These are phyloP conservation scores for Agonopterix alstromeriana DNA, from an alignment of 2,888 invertebrate species.

Conservation along the genomic window DNA sequence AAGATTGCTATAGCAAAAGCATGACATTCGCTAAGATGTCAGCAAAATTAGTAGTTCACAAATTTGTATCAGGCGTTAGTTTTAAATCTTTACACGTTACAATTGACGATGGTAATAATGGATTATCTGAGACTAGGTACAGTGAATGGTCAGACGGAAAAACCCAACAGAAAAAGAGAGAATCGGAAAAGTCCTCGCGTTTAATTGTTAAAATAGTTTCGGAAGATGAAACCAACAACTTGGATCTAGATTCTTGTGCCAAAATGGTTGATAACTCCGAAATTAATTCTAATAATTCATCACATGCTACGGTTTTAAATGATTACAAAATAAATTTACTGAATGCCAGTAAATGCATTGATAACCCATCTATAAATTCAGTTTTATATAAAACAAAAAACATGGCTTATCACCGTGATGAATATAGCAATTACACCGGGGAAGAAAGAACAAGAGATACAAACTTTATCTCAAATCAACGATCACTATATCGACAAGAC, in stretches of 20 bases:
- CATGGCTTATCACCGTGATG: no score
- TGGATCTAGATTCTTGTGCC: slow-evolving; percentile 56
- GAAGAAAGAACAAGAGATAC: not conserved
- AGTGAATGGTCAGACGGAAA: slow-evolving; percentile 54
- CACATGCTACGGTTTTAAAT: not conserved
- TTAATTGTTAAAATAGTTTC: slow-evolving; percentile 59
- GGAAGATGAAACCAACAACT: slow-evolving; percentile 36
- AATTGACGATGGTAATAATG: slow-evolving; percentile 39
- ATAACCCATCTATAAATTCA: not conserved
- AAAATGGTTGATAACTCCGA: slow-evolving; percentile 29
- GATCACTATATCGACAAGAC: not conserved
- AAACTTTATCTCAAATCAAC: not conserved
- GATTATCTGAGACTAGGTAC: slow-evolving; percentile 31
- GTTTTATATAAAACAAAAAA: not conserved
- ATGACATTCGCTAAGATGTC: slow-evolving; percentile 47
- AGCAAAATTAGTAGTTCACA: slow-evolving; percentile 63
- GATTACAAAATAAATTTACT: not conserved
- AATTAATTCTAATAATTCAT: not conserved
- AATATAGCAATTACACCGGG: not conserved
- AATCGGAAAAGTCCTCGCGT: slow-evolving; percentile 39
- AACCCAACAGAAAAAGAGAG: slow-evolving; percentile 35
- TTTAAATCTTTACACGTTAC: slow-evolving; percentile 52
- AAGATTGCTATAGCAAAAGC: not conserved
- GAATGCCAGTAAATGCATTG: not conserved
- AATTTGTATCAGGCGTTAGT: slow-evolving; percentile 52